A percentile compares a stretch with the other conserved stretches of the same genome.
Evolutionary conservation across 2,113 vertebrate species (phyloP).

Genomic region (Mirounga angustirostris): DNA sequence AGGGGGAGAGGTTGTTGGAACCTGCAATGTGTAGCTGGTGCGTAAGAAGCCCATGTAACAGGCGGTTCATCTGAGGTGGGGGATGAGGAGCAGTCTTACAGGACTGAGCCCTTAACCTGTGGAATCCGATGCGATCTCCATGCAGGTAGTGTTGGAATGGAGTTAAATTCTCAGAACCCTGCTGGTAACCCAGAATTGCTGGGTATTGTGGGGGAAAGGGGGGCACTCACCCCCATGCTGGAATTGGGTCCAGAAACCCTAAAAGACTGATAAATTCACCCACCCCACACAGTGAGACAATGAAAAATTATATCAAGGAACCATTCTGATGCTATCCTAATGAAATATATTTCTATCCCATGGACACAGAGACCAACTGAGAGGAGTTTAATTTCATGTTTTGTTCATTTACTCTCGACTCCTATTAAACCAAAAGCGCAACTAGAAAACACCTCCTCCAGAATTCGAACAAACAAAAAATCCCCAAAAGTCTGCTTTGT

Average conservation of each 20-base stretch:
- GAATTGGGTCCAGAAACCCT: not conserved
- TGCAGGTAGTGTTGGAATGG: too few species aligned
- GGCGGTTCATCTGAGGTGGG: not conserved
- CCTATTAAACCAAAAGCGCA: not conserved
- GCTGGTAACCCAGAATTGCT: not conserved
- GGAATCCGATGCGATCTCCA: not conserved
- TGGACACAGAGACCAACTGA: not conserved
- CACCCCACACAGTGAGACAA: too few species aligned
- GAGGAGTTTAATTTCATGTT: not conserved
- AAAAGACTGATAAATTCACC: not conserved
- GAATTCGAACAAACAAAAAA: not conserved
- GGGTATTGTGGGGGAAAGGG: not conserved
- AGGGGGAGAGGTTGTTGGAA: not conserved
- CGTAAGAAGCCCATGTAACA: not conserved
- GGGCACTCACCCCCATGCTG: not conserved
- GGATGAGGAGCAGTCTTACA: not conserved
- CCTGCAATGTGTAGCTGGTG: not conserved
- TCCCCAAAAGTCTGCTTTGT: not conserved
- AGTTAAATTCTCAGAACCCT: not conserved
- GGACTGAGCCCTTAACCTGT: not conserved
- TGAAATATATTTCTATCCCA: not conserved
- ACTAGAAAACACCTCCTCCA: not conserved
- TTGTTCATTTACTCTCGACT: not conserved
- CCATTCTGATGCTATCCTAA: not conserved
- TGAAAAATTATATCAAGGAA: not conserved